Conservation (phyloP, 2,888 invertebrate species). For the Melanotus villosus region DNA sequence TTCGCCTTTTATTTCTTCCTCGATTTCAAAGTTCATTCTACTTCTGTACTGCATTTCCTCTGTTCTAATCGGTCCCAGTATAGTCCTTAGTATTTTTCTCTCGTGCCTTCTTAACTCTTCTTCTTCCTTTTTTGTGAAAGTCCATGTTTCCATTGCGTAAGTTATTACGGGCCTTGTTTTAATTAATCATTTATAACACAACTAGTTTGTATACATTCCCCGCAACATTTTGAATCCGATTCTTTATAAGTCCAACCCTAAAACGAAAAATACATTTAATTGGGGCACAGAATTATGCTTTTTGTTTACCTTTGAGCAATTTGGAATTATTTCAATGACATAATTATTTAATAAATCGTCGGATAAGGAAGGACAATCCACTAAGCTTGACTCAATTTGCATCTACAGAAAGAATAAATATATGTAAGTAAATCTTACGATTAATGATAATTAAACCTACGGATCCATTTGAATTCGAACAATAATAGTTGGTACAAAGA, state of each 20-base stretch:
- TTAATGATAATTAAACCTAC: neutral
- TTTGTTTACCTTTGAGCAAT: constrained; percentile 73
- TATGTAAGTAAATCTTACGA: too few relatives aligned
- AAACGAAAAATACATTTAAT: constrained; percentile 68
- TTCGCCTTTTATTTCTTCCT: too few relatives aligned
- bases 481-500: constrained; percentile 75
- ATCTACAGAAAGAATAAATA: constrained; percentile 18
- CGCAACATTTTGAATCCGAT: constrained; percentile 74
- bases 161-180: constrained; percentile 57
- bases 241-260: constrained; percentile 67
- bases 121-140: too few relatives aligned
- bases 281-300: constrained; percentile 57
- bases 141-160: constrained; percentile 73
- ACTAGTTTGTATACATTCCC: constrained; percentile 74
- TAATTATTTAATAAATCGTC: constrained; percentile 68
- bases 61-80: too few relatives aligned
- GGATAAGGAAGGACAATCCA: constrained; percentile 70
- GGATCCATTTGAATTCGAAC: constrained; percentile 68
- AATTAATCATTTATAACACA: constrained; percentile 72
- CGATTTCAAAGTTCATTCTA: too few relatives aligned
- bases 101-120: too few relatives aligned
- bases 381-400: constrained; percentile 71
- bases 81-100: too few relatives aligned
- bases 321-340: constrained; percentile 68
- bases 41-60: too few relatives aligned